Evolutionary conservation across 1,140 invertebrate species (phyloP).

Genomic region (Argopecten irradians): DNA sequence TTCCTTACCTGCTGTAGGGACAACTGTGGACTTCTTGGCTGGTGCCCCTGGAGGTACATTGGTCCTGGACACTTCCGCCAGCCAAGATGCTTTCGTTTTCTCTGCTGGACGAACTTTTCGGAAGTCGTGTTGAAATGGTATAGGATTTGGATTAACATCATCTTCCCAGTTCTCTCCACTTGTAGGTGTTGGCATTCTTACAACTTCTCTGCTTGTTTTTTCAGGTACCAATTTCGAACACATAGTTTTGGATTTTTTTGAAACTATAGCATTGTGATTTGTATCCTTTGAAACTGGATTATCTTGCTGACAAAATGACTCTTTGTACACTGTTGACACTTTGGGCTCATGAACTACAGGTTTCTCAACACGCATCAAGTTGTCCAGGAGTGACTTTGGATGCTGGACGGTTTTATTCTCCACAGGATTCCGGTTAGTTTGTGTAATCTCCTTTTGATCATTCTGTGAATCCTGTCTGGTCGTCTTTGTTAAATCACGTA

Average conservation of each 20-base stretch:
- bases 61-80: neutral
- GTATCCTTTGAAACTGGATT: neutral
- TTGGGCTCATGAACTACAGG: neutral
- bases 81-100: neutral
- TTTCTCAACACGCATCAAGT: neutral
- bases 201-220: neutral
- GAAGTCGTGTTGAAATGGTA: neutral
- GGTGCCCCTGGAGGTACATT: neutral
- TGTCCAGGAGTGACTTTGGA: neutral
- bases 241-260: neutral
- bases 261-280: neutral
- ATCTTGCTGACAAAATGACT: neutral
- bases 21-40: neutral
- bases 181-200: neutral
- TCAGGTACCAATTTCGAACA: neutral
- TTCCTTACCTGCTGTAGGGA: neutral
- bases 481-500: neutral
- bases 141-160: neutral
- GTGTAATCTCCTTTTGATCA: neutral
- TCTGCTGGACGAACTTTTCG: neutral
- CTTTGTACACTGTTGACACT: neutral
- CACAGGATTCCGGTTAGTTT: neutral
- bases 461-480: neutral
- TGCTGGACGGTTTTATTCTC: neutral
- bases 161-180: slow-evolving; percentile 3